A percentile compares a stretch with the other conserved stretches of the same genome.
phyloP scores from a whole-genome alignment of 2,797 vertebrate genomes.

The Myotis planiceps region DNA sequence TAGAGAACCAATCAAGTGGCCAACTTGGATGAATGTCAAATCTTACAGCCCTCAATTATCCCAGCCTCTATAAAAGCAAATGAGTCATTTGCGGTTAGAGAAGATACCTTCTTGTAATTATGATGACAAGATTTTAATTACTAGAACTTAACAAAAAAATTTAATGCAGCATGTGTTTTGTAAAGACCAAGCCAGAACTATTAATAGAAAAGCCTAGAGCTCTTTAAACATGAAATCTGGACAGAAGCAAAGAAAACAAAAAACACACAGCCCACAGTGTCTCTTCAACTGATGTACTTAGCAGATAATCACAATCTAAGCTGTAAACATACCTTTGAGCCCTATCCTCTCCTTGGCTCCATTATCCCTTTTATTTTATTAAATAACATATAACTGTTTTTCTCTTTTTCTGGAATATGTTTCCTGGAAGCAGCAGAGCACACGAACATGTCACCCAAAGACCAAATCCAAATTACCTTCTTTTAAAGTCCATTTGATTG shows the following conservation, averaged over 20 bases:
- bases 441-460: slow-evolving; percentile 26
- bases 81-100: slow-evolving; percentile 43
- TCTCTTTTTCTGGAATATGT: slow-evolving; percentile 6
- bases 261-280: neutral
- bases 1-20: neutral
- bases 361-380: slow-evolving; percentile 26
- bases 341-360: neutral
- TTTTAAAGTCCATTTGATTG: slow-evolving; percentile 98
- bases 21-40: slow-evolving; percentile 15
- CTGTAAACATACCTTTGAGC: neutral
- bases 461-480: slow-evolving; percentile 90
- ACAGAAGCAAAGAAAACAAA: neutral
- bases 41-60: slow-evolving; percentile 12
- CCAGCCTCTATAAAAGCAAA: slow-evolving; percentile 59
- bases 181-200: slow-evolving; percentile 47
- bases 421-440: neutral
- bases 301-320: neutral
- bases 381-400: neutral
- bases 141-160: slow-evolving; percentile 40
- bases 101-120: slow-evolving; percentile 51
- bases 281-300: neutral
- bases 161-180: slow-evolving; percentile 51
- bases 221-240: slow-evolving; percentile 12
- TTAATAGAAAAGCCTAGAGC: slow-evolving; percentile 41
- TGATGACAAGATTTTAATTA: slow-evolving; percentile 61